Evolutionary conservation across 2,888 invertebrate genomes (phyloP), one percentile per base, ranked within the genome.

Genomic region (Margaritifera margaritifera): DNA sequence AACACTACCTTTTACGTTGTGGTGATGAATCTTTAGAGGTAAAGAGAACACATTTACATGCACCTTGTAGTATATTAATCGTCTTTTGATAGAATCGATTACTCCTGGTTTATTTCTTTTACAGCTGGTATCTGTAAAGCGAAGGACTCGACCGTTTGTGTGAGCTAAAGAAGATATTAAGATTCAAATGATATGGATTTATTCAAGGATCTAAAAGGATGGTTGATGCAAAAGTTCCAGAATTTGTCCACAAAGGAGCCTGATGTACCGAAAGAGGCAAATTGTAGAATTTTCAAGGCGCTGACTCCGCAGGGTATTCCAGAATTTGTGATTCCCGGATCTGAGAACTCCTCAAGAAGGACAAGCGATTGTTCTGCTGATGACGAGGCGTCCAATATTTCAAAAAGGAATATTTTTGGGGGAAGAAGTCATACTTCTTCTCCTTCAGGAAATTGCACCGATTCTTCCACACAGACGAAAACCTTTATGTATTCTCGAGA

Each of bases 281-380:
- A 57, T n/a, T 65, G 62, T 53, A 60, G 62, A 20, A 50, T 66
- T 3, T 69, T 72, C 27, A 68, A 79, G 18, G 79, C 81, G 20
- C 63, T 86, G 19, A 87, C 86, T 5, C 87, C 87, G 1, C 74
- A 80, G 27, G 83, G 72, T 52, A 85, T 86, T 61, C 87, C 87
- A 4, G 84, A 86, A 58, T 87, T 87, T 71, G 80, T 85, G 19
- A 87, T 87, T 61, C 87, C 87, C 1, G 80, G 82, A 8, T 84
- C 85, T 18, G 78, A 74, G n/a, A 82, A 82, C 27, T 84, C 82
- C 0, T 85, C 85, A 5, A 71, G 83, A 15, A 81, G 86, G 62
- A 75, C 80, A n/a, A 82, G 80, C 56, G 72, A 72, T 19, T 74
- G 77, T 56, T 80, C 80, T 27, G 76, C 69, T 20, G 80, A 80